Conservation (phyloP, 2,888 invertebrate species). For the Trissonchulus sp. region DNA sequence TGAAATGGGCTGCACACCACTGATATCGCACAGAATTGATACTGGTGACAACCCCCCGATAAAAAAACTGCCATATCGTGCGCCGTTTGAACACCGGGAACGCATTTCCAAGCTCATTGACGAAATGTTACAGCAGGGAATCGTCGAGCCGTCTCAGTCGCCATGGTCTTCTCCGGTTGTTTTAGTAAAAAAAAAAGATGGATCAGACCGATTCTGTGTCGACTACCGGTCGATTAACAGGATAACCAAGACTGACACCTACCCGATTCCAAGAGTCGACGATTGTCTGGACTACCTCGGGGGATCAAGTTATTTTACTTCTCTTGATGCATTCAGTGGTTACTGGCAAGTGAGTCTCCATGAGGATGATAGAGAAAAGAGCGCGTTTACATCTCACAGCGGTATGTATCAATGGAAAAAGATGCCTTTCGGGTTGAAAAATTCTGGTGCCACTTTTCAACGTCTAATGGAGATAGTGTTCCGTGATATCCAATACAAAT, state of each 20-base stretch:
- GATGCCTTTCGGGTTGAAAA: conserved; percentile 16
- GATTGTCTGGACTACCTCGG: conserved; percentile 26
- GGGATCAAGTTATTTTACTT: background rate
- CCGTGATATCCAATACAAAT: background rate
- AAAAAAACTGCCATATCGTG: conserved; percentile 2
- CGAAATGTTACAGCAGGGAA: conserved; percentile 10
- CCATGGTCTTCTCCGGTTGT: conserved; percentile 50
- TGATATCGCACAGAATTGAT: background rate
- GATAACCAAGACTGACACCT: conserved; percentile 33
- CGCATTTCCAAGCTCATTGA: background rate
- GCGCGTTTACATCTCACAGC: background rate
- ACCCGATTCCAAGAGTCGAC: conserved; percentile 34
- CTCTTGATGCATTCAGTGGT: conserved; percentile 27
- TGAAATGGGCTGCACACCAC: no score
- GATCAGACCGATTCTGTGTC: conserved; percentile 37
- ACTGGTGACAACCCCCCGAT: background rate
- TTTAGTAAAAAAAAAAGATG: conserved; percentile 47
- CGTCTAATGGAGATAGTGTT: background rate
- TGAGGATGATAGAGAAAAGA: background rate
- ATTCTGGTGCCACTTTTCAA: background rate
- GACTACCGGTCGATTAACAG: conserved; percentile 39
- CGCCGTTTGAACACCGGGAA: background rate
- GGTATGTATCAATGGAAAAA: conserved; percentile 13
- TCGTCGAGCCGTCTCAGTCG: conserved; percentile 40
- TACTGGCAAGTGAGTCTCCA: conserved; percentile 30